Percentiles rank a stretch among this genome's conserved stretches.
These are phyloP conservation scores for Pseudorectes ferrugineus DNA, from an alignment of 2,113 vertebrate genomes.

Conservation along the genomic window DNA sequence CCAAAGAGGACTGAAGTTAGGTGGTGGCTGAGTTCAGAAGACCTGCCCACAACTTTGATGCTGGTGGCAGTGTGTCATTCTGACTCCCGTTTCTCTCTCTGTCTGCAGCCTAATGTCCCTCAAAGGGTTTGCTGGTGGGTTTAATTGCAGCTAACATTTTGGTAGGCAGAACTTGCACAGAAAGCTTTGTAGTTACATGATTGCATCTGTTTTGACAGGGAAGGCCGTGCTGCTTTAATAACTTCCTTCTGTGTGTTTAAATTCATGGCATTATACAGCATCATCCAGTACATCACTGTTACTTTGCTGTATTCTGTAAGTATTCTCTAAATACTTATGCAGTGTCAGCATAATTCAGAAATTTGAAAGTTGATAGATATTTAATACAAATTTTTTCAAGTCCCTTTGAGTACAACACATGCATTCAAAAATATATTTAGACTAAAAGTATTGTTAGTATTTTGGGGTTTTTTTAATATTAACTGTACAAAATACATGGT, in stretches of 20 bases:
- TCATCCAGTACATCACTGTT: conserved; percentile 97
- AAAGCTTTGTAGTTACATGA: neutral
- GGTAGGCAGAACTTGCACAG: neutral
- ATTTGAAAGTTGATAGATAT: neutral
- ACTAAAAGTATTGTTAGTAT: neutral
- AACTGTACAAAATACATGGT: neutral
- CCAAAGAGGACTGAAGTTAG: neutral
- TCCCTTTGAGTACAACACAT: neutral
- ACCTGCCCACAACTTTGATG: neutral
- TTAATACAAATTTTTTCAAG: neutral
- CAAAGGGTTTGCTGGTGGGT: neutral
- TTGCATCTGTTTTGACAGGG: conserved; percentile 76
- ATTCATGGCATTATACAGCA: conserved; percentile 98
- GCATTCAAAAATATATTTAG: neutral
- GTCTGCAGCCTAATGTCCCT: neutral
- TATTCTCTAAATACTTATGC: neutral
- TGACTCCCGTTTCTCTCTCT: neutral
- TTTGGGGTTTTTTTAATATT: neutral
- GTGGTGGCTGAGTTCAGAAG: neutral
- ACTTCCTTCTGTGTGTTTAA: conserved; percentile 99
- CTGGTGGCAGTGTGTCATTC: neutral
- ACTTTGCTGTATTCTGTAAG: conserved; percentile 94
- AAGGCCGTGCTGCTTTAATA: conserved; percentile 95
- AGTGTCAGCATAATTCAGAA: neutral
- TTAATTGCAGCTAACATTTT: neutral